Evolutionary conservation across 2,797 vertebrate species (phyloP), one percentile per base, ranked within the genome.

Genomic region (Novumbra hubbsi): DNA sequence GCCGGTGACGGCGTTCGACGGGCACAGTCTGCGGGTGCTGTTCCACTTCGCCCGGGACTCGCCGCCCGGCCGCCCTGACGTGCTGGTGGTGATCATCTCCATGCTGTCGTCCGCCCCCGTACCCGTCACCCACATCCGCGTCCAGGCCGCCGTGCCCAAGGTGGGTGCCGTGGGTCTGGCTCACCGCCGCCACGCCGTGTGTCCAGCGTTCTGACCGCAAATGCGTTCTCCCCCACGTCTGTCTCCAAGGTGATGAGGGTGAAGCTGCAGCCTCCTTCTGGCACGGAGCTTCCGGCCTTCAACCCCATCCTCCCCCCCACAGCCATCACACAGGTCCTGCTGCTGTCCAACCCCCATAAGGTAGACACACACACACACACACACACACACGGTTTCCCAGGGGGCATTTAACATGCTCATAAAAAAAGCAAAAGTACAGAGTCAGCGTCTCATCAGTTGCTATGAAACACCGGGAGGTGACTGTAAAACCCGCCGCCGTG

Each of bases 141-240:
- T 99, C 88, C 98, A 99, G 91, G 95, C 98, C 0, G 98, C 98
- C 0, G 98, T 99, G 21, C 98, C 98, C 78, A 99, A 96, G 97
- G 98, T 98, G 85, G 76, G 57, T 34, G 24, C 62, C 28, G 45
- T 32, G n/a, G 0, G 16, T 70, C 15, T 24, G 16, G 6, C 16
- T 19, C 34, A 3, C 3, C 8, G 34, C 34, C 3, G 34, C 8
- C 34, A 1, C 9, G 5, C 6, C 21, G 21, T 30, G 62, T 30
- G 62, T 4, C 5, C 30, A 7, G 16, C 0, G 68, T 7, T 28
- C 0, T 32, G 24, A 2, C 11, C n/a, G 68, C 12, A 57, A 0
- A 34, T 67, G 45, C 27, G 49, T 70, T 49, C 50, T 9, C 55
- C 4, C 50, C 2, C 0, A 9, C 24, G 8, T 82, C 0, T 81